Base-by-base conservation (phyloP, 2,888 invertebrate genomes). In the Venusia cambrica region DNA sequence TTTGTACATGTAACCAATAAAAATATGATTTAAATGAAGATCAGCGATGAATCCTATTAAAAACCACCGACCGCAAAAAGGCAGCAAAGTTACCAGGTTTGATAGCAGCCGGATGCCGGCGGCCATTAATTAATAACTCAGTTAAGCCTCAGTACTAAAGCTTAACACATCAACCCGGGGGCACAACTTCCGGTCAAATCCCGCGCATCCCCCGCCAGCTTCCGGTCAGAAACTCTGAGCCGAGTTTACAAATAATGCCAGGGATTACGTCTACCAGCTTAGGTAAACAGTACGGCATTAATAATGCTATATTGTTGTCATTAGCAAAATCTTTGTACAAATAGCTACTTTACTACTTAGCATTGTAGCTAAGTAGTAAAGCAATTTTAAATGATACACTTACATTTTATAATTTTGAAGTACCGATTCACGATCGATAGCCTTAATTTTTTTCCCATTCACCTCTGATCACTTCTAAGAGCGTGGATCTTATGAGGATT, bases 61-160 rank as follows among this genome's bases (percentile, higher is more conserved):
- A 14, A 22, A 35, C 40, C 31, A 35, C 27, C 36, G 28, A 44
- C 51, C 51, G 52, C 54, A 47, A 48, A 49, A 51, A 40, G 35
- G 39, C 47, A 39, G 33, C 60, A 57, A 53, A 41, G 53, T 48
- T 49, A 40, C 52, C 50, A 56, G 54, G 59, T 67, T 63, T 52
- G 64, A 63, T 62, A 62, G 57, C 45, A 56, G 57, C 65, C 77
- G 78, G 73, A 73, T 63, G 71, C 59, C 57, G 53, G 67, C 53
- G 66, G 72, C 67, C 71, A 70, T 80, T 83, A 81, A 83, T 81
- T 84, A 83, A 79, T 83, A 75, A 81, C 73, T 72, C 66, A 69
- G 78, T 73, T 73, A 74, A 80, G 72, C 72, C 68, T 56, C 65
- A 53, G 66, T 69, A 69, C 70, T 63, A 62, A 63, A 74, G 80